Percentiles rank a stretch among this genome's conserved stretches.
These are phyloP conservation scores for Aphelinus atriplicis DNA, from an alignment of 1,140 invertebrate genomes.

Conservation along the genomic window DNA sequence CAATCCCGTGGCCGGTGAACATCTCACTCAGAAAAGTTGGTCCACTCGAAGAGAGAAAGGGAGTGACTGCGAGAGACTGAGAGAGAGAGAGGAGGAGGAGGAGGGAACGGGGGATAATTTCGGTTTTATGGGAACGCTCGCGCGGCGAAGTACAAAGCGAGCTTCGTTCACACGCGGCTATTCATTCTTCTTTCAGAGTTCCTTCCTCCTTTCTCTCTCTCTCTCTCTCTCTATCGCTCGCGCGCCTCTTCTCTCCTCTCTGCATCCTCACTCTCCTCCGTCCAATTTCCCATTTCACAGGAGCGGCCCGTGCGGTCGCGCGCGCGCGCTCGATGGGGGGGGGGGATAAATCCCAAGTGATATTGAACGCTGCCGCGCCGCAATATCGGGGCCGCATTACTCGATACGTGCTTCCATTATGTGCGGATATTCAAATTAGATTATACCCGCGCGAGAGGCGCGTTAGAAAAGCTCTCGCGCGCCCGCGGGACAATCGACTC, in stretches of 20 bases:
- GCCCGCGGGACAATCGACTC: constrained; percentile 9
- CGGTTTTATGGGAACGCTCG: constrained; percentile 30
- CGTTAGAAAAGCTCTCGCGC: constrained; percentile 39
- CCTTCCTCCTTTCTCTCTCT: constrained; percentile 5
- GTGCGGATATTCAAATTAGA: constrained; percentile 63
- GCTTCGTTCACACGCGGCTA: constrained; percentile 20
- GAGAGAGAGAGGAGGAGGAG: too few species aligned
- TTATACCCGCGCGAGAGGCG: constrained; percentile 45
- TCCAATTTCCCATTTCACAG: constrained; percentile 19
- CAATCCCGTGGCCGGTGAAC: too few species aligned
- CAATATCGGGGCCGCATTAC: constrained; percentile 59
- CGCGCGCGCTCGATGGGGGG: constrained; percentile 35
- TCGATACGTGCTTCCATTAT: constrained; percentile 60
- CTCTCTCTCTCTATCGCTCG: constrained; percentile 31
- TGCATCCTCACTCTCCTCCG: background rate
- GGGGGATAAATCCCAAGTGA: constrained; percentile 54
- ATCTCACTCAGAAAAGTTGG: background rate
- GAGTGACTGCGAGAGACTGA: background rate
- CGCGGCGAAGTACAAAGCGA: constrained; percentile 31
- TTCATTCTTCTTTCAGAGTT: constrained; percentile 24
- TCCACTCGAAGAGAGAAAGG: constrained; percentile 13
- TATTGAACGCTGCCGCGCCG: constrained; percentile 54
- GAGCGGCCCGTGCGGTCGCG: constrained; percentile 41
- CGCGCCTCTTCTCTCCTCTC: background rate
- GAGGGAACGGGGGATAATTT: constrained; percentile 25